These are phyloP conservation scores for Sparus aurata DNA, from an alignment of 2,797 vertebrate genomes.

Conservation along the genomic window DNA sequence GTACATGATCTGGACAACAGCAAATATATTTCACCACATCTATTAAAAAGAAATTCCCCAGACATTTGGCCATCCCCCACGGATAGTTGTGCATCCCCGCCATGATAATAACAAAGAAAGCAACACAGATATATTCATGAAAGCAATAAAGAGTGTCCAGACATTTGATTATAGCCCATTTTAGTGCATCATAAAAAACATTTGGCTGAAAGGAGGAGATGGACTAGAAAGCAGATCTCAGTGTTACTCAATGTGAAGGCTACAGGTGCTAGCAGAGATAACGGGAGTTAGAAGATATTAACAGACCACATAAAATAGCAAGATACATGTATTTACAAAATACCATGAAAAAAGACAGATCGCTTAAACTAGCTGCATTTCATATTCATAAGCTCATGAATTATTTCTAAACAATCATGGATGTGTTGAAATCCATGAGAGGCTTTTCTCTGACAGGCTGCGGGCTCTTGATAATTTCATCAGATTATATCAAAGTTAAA, in stretches of 20 bases:
- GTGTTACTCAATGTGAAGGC: constrained; percentile 15
- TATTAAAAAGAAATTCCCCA: constrained; percentile 55
- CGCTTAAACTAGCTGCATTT: constrained; percentile 34
- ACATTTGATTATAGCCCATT: constrained; percentile 56
- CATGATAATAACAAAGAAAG: constrained; percentile 47
- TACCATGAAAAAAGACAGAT: constrained; percentile 31
- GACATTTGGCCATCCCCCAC: constrained; percentile 35
- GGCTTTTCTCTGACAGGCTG: constrained; percentile 22
- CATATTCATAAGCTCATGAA: constrained; percentile 60
- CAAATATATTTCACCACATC: constrained; percentile 44
- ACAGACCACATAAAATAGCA: constrained; percentile 34
- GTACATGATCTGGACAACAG: constrained; percentile 13
- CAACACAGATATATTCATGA: constrained; percentile 53
- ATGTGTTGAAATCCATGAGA: constrained; percentile 30
- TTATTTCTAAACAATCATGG: constrained; percentile 60
- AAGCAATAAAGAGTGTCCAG: constrained; percentile 53
- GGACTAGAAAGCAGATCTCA: constrained; percentile 11
- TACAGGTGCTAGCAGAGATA: constrained; percentile 32
- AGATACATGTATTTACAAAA: constrained; percentile 48
- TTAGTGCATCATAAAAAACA: constrained; percentile 45
- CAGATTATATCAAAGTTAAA: constrained; percentile 9
- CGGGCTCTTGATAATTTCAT: constrained; percentile 28
- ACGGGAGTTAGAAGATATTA: constrained; percentile 26
- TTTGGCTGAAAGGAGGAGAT: constrained; percentile 5
- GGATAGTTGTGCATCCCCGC: constrained; percentile 41